Evolutionary conservation across 1,140 invertebrate genomes (phyloP), one percentile per base, ranked within the genome.

Genomic region (Drosophila erecta): DNA sequence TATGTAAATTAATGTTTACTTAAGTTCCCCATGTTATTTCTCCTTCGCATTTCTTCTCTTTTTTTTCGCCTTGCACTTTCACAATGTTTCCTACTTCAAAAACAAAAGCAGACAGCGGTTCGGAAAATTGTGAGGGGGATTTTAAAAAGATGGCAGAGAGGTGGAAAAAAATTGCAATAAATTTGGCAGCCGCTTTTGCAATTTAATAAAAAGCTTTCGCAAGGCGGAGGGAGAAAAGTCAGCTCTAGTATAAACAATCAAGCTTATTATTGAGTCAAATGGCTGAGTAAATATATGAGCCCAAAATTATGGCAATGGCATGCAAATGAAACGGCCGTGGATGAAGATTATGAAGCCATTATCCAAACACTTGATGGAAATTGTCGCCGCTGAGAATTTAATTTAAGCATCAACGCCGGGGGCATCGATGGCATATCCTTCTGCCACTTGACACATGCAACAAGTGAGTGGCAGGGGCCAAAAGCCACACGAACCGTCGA

Each of bases 1-100:
- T 92, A 92, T 92, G 90, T 90, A 91, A 92, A 92, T 92, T 90
- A 91, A 91, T 92, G 90, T 92, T 92, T 92, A 90, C 87, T 92
- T 91, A 92, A 92, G 90, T 90, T 91, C 84, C 76, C 83, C 83
- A 87, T 87, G 83, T 87, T 87, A 89, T 90, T 90, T 89, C 86
- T 90, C 79, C 76, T 49, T 50, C 62, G 65, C 65, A 43, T 61
- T 30, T 64, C 44, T 57, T 72, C 65, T 79, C 57, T 60, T 72
- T 69, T 81, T 60, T 69, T 81, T 66, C 50, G 58, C 64, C 67
- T 85, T 89, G 76, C 85, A 84, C 76, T 84, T 89, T 80, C 85
- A 57, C 57, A 87, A 81, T 90, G 80, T 78, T 90, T 79, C 67
- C 84, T 80, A 84, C 86, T 85, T 89, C 84, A 86, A 86, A 86